Base-by-base conservation (phyloP, 2,888 invertebrate genomes). In the Hoplodrina ambigua region DNA sequence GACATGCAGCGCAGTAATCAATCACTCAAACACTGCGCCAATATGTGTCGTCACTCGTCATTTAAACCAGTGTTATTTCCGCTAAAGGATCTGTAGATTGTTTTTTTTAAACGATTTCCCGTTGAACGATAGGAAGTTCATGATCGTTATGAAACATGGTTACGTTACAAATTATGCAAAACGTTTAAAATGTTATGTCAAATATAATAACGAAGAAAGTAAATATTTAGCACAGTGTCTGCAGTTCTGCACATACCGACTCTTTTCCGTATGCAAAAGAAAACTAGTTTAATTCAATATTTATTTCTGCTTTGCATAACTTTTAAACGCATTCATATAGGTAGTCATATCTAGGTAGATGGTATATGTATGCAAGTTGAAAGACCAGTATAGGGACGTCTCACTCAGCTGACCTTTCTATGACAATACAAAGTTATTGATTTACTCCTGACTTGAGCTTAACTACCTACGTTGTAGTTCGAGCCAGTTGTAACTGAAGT, bases 341-440 rank as follows among this genome's bases (percentile, higher is more conserved):
- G 41, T 41, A 46, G 46, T 17, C 4, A 46, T 46, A 17, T 46
- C 17, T 46, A 5, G 17, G 5, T 46, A 17, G 6, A 46, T 17
- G 4, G 4, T 46, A 11, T 46, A 15, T 6, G 1, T 46, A 25
- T 53, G 30, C 6, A 15, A 33, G 46, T 56, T 56, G 50, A 76
- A 30, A 58, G 49, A 25, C 49, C 2, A 25, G 25, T 2, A 25
- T 33, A 46, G 41, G 6, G 15, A 56, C 41, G 55, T 58, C 64
- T 52, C 53, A 37, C 25, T 25, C 25, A 25, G 2, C 50, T 72
- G 64, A 68, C 68, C 79, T 78, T 64, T 64, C 46, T 57, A 33
- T 56, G 6, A 20, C 55, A 69, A 53, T 50, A 49, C 25, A 11
- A 52, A 60, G 41, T 25, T 77, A 71, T 71, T 15, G 53, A 60